A percentile compares a stretch with the other conserved stretches of the same genome.
phyloP scores from a whole-genome alignment of 30 jellyfish, hydroid and myxozoan genomes.

The Aurelia aurita complex sp. Pacific region DNA sequence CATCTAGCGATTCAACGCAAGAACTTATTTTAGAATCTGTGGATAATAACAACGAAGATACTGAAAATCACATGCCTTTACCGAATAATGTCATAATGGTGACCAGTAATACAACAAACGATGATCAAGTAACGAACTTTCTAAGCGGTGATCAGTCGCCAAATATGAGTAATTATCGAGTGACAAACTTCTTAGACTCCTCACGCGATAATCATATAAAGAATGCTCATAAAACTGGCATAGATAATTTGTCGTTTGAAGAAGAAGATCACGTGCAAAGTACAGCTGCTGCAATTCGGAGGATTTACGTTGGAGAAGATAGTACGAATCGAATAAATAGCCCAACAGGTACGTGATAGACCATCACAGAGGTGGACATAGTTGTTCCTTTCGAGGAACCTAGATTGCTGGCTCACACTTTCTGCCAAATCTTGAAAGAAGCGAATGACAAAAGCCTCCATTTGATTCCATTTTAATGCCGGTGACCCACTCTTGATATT shows the following conservation, averaged over 20 bases:
- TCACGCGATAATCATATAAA: conserved; percentile 6
- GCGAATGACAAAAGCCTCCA: no score
- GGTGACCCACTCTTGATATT: no score
- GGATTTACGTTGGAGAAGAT: background rate
- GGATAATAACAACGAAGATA: background rate
- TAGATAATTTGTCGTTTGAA: conserved; percentile 60
- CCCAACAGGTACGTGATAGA: no score
- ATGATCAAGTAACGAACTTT: conserved; percentile 38
- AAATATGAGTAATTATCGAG: conserved; percentile 49
- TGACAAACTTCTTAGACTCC: conserved; percentile 40
- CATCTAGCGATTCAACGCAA: conserved; percentile 7
- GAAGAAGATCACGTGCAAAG: conserved; percentile 24
- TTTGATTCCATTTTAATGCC: no score
- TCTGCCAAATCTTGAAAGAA: no score
- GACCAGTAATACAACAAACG: background rate
- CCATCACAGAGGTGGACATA: no score
- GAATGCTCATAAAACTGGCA: conserved; percentile 7
- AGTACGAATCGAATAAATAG: no score
- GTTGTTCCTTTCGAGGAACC: no score
- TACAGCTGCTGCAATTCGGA: background rate
- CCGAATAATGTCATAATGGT: conserved; percentile 43
- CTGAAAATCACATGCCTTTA: conserved; percentile 3
- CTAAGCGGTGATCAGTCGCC: conserved; percentile 29
- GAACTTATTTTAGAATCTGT: background rate
- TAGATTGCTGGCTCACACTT: no score